Conservation (phyloP, 2,888 invertebrate species). For the Stegana nigrithorax region DNA sequence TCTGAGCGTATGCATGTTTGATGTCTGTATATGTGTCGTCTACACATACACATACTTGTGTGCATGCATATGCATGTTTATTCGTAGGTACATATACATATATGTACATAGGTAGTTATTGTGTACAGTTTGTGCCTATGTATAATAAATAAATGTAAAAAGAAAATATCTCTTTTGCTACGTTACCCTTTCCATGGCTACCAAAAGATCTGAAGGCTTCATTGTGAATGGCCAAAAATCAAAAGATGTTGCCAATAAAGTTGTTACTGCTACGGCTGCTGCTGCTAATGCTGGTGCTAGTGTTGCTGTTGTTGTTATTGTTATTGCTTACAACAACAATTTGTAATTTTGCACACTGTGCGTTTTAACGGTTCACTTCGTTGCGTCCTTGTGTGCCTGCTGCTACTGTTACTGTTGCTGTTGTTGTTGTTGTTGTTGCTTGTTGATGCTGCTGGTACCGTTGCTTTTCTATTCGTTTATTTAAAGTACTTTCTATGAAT, state of each 20-base stretch:
- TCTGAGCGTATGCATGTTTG: too few relatives aligned
- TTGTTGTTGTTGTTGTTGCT: neutral
- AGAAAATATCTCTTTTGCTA: neutral
- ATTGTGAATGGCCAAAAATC: constrained; percentile 37
- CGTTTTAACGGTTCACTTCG: neutral
- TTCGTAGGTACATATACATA: neutral
- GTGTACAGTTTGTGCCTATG: neutral
- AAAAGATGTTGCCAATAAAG: neutral
- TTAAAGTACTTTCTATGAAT: too few relatives aligned
- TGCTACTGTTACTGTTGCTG: too few relatives aligned
- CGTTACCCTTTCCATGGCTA: constrained; percentile 63
- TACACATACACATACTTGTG: neutral
- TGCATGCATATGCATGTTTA: neutral
- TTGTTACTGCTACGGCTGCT: neutral
- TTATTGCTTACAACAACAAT: neutral
- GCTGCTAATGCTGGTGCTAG: neutral
- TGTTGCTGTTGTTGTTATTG: neutral
- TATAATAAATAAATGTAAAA: neutral
- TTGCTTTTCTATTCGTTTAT: too few relatives aligned
- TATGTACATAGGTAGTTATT: neutral
- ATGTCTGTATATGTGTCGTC: too few relatives aligned
- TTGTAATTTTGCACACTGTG: neutral
- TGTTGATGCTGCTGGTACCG: constrained; percentile 4
- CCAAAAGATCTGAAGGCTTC: constrained; percentile 64
- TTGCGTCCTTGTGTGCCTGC: too few relatives aligned